Conservation (phyloP, 2,888 invertebrate genomes). For the Lithophane ornitopus region DNA sequence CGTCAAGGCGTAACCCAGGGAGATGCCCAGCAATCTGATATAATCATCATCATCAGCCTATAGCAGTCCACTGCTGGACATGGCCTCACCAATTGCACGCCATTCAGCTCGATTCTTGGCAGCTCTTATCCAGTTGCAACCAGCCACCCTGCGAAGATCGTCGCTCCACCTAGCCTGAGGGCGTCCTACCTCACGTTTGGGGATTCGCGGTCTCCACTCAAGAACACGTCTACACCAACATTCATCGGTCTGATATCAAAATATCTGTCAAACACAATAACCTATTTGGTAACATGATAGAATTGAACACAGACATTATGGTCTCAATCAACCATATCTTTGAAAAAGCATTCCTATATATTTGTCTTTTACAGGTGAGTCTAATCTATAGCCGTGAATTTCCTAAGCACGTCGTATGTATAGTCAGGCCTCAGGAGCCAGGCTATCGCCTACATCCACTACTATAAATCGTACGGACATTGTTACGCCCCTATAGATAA, state of each 20-base stretch:
- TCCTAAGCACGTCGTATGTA: conserved; percentile 51
- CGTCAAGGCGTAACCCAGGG: background rate
- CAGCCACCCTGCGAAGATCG: too few species aligned
- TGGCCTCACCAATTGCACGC: too few species aligned
- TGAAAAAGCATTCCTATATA: conserved; percentile 19
- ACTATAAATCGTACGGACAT: conserved; percentile 80
- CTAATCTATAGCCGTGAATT: conserved; percentile 41
- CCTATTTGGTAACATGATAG: background rate
- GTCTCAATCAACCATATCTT: background rate
- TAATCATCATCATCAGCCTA: too few species aligned
- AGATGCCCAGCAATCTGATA: background rate
- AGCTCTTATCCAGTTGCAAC: too few species aligned
- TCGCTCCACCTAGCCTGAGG: too few species aligned
- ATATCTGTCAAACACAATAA: background rate
- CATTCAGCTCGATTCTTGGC: too few species aligned
- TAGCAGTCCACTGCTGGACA: too few species aligned
- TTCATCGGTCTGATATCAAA: background rate
- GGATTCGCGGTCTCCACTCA: too few species aligned
- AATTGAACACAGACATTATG: background rate
- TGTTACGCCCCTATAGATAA: conserved; percentile 82
- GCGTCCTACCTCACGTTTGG: too few species aligned
- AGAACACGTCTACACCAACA: too few species aligned
- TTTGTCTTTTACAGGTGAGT: conserved; percentile 47
- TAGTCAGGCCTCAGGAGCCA: conserved; percentile 27
- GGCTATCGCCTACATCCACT: conserved; percentile 60